These are phyloP conservation scores for Agelastica alni DNA, from an alignment of 2,888 invertebrate species.

Conservation along the genomic window DNA sequence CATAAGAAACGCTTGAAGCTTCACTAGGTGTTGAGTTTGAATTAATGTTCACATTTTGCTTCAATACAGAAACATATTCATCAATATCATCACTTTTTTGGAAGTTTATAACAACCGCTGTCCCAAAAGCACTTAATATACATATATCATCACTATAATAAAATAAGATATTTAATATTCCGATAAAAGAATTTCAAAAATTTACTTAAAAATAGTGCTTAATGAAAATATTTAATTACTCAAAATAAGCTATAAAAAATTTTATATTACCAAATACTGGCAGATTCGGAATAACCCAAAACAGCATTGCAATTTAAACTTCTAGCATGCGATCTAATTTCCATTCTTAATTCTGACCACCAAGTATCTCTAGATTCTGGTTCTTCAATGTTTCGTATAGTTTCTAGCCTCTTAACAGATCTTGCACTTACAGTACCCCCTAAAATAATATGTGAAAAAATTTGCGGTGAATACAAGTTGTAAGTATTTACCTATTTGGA, in stretches of 20 bases:
- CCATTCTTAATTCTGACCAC: conserved; percentile 97
- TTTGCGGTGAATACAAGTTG: no score
- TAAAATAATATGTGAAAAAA: no score
- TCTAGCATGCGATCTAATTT: conserved; percentile 91
- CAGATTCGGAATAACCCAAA: conserved; percentile 89
- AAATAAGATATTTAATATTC: conserved; percentile 5
- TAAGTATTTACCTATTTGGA: conserved; percentile 79
- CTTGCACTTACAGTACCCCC: conserved; percentile 83
- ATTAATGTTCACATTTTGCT: conserved; percentile 21
- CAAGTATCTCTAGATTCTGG: conserved; percentile 91
- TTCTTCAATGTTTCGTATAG: conserved; percentile 83
- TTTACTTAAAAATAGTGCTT: no score
- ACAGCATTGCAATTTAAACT: conserved; percentile 94
- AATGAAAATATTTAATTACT: no score
- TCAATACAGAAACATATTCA: conserved; percentile 40
- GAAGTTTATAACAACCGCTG: conserved; percentile 82
- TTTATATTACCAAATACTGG: conserved; percentile 80
- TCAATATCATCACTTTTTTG: conserved; percentile 55
- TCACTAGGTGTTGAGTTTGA: conserved; percentile 39
- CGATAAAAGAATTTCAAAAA: no score
- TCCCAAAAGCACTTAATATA: conserved; percentile 90
- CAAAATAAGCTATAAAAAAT: no score
- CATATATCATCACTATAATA: conserved; percentile 86
- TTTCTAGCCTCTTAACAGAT: conserved; percentile 80
- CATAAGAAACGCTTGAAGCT: conserved; percentile 59